Evolutionary conservation across 1,140 invertebrate species (phyloP).

Genomic region (Drosophila aff.): DNA sequence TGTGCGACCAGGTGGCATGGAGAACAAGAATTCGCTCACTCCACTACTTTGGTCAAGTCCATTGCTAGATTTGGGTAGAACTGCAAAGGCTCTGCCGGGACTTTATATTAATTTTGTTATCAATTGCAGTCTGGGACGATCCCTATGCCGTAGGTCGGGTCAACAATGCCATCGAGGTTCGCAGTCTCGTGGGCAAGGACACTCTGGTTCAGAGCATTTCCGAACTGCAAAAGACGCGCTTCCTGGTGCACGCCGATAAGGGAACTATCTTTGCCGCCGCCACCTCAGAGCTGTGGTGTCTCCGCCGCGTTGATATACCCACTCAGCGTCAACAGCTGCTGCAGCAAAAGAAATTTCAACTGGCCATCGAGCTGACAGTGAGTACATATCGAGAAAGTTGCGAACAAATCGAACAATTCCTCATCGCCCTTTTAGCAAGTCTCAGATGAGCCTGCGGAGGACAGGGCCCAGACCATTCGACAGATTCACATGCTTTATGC

Average conservation of each 20-base stretch:
- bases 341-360: conserved; percentile 95
- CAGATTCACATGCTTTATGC: conserved; percentile 96
- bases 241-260: conserved; percentile 88
- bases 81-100: too few relatives aligned
- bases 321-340: conserved; percentile 93
- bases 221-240: conserved; percentile 89
- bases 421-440: conserved; percentile 88
- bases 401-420: neutral
- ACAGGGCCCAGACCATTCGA: conserved; percentile 92
- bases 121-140: conserved; percentile 93
- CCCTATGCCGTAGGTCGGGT: conserved; percentile 95
- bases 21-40: conserved; percentile 52
- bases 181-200: conserved; percentile 90
- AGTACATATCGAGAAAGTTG: conserved; percentile 71
- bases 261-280: conserved; percentile 95
- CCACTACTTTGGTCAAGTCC: conserved; percentile 70
- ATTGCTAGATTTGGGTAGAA: conserved; percentile 63
- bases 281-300: conserved; percentile 93
- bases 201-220: conserved; percentile 92
- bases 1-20: conserved; percentile 33
- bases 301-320: conserved; percentile 91
- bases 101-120: neutral
- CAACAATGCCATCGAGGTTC: conserved; percentile 92
- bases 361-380: conserved; percentile 97
- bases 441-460: conserved; percentile 92